Conservation (phyloP, 2,113 vertebrate genomes). For the Suricata suricatta region DNA sequence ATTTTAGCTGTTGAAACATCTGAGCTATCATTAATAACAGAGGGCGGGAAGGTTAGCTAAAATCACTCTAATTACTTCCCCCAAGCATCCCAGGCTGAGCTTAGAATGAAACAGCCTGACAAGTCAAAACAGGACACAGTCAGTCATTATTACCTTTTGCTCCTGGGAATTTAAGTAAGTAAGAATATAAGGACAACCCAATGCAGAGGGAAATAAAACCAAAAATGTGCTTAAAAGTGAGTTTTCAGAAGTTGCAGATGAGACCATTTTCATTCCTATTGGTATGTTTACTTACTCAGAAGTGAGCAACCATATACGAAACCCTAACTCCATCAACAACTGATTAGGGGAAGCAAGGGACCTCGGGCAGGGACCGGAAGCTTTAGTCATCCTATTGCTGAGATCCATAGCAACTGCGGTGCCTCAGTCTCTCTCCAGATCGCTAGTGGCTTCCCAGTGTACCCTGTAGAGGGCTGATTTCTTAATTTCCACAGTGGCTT, state of each 20-base stretch:
- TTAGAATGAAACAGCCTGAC: neutral
- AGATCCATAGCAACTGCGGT: neutral
- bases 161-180: neutral
- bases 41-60: neutral
- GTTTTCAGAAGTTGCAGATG: neutral
- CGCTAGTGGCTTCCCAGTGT: neutral
- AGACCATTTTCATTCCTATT: neutral
- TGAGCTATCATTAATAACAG: conserved; percentile 20
- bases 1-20: conserved; percentile 11
- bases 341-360: neutral
- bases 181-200: neutral
- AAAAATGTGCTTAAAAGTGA: neutral
- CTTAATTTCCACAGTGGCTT: neutral
- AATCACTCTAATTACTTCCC: conserved; percentile 9
- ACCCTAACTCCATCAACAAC: neutral
- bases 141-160: neutral
- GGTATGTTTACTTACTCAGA: neutral
- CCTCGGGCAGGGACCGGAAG: neutral
- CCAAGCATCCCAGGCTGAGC: neutral
- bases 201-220: neutral
- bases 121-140: neutral
- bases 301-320: neutral
- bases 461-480: neutral
- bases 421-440: neutral
- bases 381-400: neutral